A percentile compares a stretch with the other conserved stretches of the same genome.
Evolutionary conservation across 2,888 invertebrate genomes (phyloP).

Genomic region (Himalopsyche anomala): DNA sequence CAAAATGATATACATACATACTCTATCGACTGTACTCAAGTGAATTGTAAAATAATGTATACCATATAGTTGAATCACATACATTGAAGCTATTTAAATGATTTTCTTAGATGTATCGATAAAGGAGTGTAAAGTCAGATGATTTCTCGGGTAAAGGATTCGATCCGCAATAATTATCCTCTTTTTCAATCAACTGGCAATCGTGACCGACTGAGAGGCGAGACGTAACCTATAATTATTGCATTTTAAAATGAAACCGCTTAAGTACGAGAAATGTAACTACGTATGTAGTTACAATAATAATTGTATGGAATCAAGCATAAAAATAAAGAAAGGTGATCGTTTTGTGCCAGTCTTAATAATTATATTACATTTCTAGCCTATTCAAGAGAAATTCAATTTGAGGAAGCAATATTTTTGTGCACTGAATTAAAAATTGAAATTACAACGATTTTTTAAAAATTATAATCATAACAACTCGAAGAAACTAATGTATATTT

Average conservation of each 20-base stretch:
- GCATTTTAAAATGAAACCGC: conserved; percentile 52
- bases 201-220: conserved; percentile 54
- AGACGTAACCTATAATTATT: conserved; percentile 53
- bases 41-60: no score
- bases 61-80: no score
- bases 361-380: no score
- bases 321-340: not conserved
- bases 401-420: no score
- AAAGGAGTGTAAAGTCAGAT: conserved; percentile 26
- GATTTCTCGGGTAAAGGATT: conserved; percentile 49
- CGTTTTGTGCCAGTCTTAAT: no score
- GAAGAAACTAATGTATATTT: no score
- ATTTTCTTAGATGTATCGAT: conserved; percentile 4
- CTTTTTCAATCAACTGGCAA: conserved; percentile 53
- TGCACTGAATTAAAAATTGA: no score
- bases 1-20: no score
- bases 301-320: conserved; percentile 13
- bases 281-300: not conserved
- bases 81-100: not conserved
- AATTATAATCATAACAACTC: no score
- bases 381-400: no score
- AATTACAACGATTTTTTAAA: no score
- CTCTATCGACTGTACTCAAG: no score
- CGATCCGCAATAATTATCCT: conserved; percentile 52
- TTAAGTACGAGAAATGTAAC: not conserved